Evolutionary conservation across 1,140 invertebrate genomes (phyloP), one percentile per base, ranked within the genome.

Genomic region (Habropoda laboriosa): DNA sequence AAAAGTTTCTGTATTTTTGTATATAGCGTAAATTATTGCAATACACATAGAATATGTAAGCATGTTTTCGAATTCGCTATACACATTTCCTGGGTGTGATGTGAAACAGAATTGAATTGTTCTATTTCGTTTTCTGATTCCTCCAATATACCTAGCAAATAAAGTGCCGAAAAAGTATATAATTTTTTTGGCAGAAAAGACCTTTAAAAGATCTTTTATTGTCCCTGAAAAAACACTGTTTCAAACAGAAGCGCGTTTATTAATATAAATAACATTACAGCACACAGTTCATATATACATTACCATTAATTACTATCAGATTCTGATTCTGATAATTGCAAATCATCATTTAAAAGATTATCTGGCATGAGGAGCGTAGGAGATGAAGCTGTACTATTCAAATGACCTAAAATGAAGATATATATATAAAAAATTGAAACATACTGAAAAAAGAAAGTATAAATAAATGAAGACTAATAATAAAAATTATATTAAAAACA

Each of bases 311-410:
- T 93, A 67, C 93, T 94, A 70, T 96, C 95, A 60, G 95, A 95
- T 78, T 94, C 95, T n/a, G 95, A 95, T 93, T 97, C 96, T 57
- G 96, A 97, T 73, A 97, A 93, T 90, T 96, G 95, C 82, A 97
- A 93, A 92, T 97, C 96, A 86, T 96, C 96, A 89, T 95, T 95
- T 58, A 96, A 92, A 79, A 96, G 93, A 90, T 95, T 94, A 82
- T 92, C 92, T 16, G 94, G 94, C 90, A 95, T 91, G 2, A 93
- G 72, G 58, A 93, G 89, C 63, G 91, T 88, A 68, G 91, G 85
- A 76, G 92, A 87, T 78, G 87, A 77, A 85, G 87, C 81, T 82
- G 88, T 87, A 79, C 83, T 92, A 84, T 90, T 94, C 32, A 83
- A 83, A 73, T 91, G 89, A 42, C 92, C 94, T 85, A 87, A 89